Conservation (phyloP, 2,888 invertebrate species). For the Cheilosia impressa region DNA sequence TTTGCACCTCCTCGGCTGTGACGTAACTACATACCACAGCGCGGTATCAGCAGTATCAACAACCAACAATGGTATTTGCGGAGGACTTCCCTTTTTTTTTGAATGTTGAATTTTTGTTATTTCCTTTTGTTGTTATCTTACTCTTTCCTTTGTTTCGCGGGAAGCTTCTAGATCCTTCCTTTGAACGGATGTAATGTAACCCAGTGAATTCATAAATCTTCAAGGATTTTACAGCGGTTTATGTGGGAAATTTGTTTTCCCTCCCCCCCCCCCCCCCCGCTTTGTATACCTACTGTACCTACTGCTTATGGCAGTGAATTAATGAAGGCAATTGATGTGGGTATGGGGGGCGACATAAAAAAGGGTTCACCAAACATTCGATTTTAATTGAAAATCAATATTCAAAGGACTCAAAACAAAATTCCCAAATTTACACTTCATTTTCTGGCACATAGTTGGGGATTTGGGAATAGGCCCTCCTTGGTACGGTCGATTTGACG, state of each 20-base stretch:
- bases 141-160: slow-evolving; percentile 22
- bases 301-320: not conserved
- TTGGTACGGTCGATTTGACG: not conserved
- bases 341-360: not conserved
- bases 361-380: slow-evolving; percentile 31
- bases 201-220: slow-evolving; percentile 37
- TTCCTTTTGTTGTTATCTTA: slow-evolving; percentile 1
- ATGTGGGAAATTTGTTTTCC: slow-evolving; percentile 6
- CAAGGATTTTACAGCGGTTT: slow-evolving; percentile 24
- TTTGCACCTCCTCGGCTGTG: not conserved
- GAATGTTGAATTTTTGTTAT: not conserved
- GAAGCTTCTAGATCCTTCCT: slow-evolving; percentile 6
- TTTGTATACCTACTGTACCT: not conserved
- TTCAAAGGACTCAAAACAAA: slow-evolving; percentile 9
- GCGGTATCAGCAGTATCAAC: not conserved
- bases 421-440: slow-evolving; percentile 14
- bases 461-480: not conserved
- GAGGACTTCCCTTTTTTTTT: not conserved
- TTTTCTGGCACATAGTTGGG: not conserved
- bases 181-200: slow-evolving; percentile 1
- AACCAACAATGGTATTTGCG: too few relatives aligned
- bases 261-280: not conserved
- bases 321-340: slow-evolving; percentile 25
- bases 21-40: too few relatives aligned
- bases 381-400: slow-evolving; percentile 43